A percentile compares a stretch with the other conserved stretches of the same genome.
phyloP scores from a whole-genome alignment of 2,888 invertebrate genomes.

The Caenorhabditis wallacei region DNA sequence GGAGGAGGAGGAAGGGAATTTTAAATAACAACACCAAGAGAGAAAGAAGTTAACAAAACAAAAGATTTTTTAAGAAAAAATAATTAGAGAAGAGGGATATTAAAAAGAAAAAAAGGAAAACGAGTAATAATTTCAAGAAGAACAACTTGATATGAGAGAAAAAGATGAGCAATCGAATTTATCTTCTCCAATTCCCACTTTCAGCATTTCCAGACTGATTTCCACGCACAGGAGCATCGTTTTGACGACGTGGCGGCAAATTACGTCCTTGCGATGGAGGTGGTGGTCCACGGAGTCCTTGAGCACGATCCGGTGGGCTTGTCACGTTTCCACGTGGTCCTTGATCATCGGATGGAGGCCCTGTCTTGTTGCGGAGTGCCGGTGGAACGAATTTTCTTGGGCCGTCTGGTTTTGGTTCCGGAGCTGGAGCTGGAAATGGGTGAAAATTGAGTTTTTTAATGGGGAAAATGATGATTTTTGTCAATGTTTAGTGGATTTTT shows the following conservation, averaged over 20 bases:
- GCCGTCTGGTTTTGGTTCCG: slow-evolving; percentile 27
- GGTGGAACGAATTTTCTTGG: slow-evolving; percentile 42
- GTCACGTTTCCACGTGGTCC: slow-evolving; percentile 14
- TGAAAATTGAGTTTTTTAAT: neutral
- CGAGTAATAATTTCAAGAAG: slow-evolving; percentile 4
- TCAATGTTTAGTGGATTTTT: no score
- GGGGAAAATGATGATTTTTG: no score
- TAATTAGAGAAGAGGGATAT: slow-evolving; percentile 26
- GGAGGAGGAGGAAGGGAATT: slow-evolving; percentile 5
- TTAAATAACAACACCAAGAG: slow-evolving; percentile 35
- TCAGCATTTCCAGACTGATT: slow-evolving; percentile 48
- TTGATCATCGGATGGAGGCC: neutral
- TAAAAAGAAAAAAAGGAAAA: slow-evolving; percentile 8
- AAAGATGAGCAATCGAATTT: slow-evolving; percentile 33
- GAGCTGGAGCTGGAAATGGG: slow-evolving; percentile 36
- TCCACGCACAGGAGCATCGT: slow-evolving; percentile 24
- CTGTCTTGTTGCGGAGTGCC: neutral
- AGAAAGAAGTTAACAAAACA: slow-evolving; percentile 30
- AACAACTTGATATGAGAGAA: no score
- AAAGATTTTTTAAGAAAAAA: slow-evolving; percentile 23
- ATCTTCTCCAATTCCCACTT: slow-evolving; percentile 64
- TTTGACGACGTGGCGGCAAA: slow-evolving; percentile 15
- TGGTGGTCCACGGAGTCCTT: slow-evolving; percentile 52
- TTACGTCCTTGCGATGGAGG: slow-evolving; percentile 23
- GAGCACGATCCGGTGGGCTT: slow-evolving; percentile 39